Conservation (phyloP, 2,797 vertebrate genomes). For the Iguana delicatissima region DNA sequence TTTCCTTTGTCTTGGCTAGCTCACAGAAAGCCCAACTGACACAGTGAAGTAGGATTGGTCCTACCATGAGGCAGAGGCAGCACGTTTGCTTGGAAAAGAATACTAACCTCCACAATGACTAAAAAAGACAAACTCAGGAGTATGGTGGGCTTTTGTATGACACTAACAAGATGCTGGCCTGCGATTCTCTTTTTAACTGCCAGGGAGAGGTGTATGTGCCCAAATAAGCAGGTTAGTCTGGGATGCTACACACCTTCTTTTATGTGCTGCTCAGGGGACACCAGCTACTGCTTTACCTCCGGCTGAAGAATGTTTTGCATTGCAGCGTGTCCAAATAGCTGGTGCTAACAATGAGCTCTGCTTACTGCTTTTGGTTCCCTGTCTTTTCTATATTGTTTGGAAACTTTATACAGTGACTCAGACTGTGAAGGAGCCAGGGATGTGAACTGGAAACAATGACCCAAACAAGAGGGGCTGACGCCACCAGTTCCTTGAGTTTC, state of each 20-base stretch:
- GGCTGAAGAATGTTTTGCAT: neutral
- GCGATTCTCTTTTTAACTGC: no score
- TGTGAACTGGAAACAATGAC: constrained; percentile 21
- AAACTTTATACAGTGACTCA: constrained; percentile 18
- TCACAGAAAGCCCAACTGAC: no score
- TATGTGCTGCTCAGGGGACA: neutral
- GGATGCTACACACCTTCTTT: neutral
- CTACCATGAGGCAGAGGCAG: no score
- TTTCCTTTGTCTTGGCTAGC: neutral
- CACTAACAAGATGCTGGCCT: no score
- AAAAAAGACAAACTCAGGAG: no score
- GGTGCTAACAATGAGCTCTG: neutral
- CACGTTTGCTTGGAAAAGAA: no score
- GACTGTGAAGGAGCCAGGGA: neutral
- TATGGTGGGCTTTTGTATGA: no score
- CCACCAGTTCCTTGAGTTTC: neutral
- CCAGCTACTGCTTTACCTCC: neutral
- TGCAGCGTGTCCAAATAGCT: neutral
- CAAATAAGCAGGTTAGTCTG: neutral
- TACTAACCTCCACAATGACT: no score
- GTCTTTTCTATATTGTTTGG: neutral
- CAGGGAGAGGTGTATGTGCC: neutral
- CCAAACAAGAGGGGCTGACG: neutral
- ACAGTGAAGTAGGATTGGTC: neutral
- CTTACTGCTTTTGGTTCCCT: neutral